Base-by-base conservation (phyloP, 2,888 invertebrate genomes). In the Cryptops parisi region DNA sequence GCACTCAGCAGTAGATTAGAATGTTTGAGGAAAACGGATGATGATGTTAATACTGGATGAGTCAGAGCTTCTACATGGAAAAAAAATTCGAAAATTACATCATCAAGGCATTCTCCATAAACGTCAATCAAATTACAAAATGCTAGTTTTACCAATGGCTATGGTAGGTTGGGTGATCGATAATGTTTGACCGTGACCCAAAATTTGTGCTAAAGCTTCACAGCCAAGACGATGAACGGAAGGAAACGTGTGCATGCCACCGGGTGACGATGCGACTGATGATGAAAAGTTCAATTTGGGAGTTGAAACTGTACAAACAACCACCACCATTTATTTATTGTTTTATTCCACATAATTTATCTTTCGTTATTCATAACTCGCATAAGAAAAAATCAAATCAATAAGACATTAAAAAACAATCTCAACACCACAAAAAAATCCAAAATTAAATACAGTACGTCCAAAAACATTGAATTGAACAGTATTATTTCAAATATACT, bases 121-220 rank as follows among this genome's bases (percentile, higher is more conserved):
- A 9, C 9, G 33, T 15, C 15, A 33, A 33, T 33, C 9, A 33
- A 33, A 33, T 33, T 33, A 9, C 6, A 19, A 6, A 33, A 48
- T n/a, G 23, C 33, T 33, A 33, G 3, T 38, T 6, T 44, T 26
- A 2, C 44, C 45, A 2, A 52, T 26, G 3, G 25, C 27, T 17
- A 52, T 43, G 19, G 2, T 17, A 9, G 44, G 52, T 1, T 17
- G 17, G n/a, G 26, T 44, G 21, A 52, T 23, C 2, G 44, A 22
- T 2, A 44, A 1, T 25, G 19, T 43, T n/a, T n/a, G 5, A 25
- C 44, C 44, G n/a, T 44, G 33, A 26, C 27, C 52, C 21, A 52
- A 21, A 44, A 52, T 52, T 23, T 5, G 27, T 2, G 52, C 45
- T 21, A 52, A 27, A n/a, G 52, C 52, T 52, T 52, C 44, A 43